phyloP scores from a whole-genome alignment of 2,113 vertebrate genomes.

The Poeciliopsis occidentalis region DNA sequence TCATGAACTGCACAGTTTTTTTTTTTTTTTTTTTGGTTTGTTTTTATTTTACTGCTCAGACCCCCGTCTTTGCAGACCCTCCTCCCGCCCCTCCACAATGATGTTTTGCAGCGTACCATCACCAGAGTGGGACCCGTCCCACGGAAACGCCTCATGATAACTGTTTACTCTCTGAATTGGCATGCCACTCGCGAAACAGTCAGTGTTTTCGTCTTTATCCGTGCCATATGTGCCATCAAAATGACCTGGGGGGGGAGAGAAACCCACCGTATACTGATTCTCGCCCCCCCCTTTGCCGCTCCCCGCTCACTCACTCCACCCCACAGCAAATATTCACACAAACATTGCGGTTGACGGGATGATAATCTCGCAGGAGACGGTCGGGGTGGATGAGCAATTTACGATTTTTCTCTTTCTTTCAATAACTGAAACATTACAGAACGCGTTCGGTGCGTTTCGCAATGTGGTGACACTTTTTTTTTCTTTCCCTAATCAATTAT shows the following conservation, averaged over 20 bases:
- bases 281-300: not conserved
- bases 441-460: conserved; percentile 59
- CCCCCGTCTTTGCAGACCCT: not conserved
- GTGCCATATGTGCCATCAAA: conserved; percentile 71
- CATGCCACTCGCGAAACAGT: conserved; percentile 71
- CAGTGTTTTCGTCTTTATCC: conserved; percentile 67
- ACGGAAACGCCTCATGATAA: conserved; percentile 54
- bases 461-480: conserved; percentile 30
- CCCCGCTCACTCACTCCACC: conserved; percentile 11
- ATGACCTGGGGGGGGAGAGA: conserved; percentile 23
- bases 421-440: conserved; percentile 52
- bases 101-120: conserved; percentile 26
- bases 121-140: conserved; percentile 31
- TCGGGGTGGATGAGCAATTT: conserved; percentile 35
- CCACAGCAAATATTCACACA: conserved; percentile 65
- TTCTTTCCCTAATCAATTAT: conserved; percentile 28
- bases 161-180: conserved; percentile 63
- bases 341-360: conserved; percentile 61
- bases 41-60: too few species aligned
- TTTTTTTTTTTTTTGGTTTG: too few species aligned
- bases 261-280: conserved; percentile 53
- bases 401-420: conserved; percentile 57
- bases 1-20: conserved; percentile 3
- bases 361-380: conserved; percentile 69
- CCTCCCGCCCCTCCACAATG: too few species aligned